These are phyloP conservation scores for Erynnis tages DNA, from an alignment of 2,888 invertebrate species.

Conservation along the genomic window DNA sequence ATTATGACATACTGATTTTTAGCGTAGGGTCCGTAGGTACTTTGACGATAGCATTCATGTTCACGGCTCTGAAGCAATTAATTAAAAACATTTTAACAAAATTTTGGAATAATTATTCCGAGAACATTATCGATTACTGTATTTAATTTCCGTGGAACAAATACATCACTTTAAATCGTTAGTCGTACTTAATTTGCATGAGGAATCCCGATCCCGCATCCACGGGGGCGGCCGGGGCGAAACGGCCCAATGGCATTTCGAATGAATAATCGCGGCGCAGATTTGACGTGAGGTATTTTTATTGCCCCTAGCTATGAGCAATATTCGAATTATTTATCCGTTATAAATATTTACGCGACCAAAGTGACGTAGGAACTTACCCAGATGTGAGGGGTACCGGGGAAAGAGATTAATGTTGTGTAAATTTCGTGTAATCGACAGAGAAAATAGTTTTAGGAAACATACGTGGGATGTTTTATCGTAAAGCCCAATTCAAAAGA, in stretches of 20 bases:
- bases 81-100: too few relatives aligned
- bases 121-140: too few relatives aligned
- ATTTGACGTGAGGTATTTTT: slow-evolving; percentile 76
- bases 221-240: slow-evolving; percentile 36
- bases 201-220: slow-evolving; percentile 35
- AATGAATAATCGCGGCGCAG: slow-evolving; percentile 71
- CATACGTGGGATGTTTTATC: too few relatives aligned
- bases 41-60: too few relatives aligned
- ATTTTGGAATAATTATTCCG: too few relatives aligned
- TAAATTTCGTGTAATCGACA: background rate
- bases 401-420: slow-evolving; percentile 9
- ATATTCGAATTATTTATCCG: slow-evolving; percentile 56
- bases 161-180: slow-evolving; percentile 27
- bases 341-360: slow-evolving; percentile 36
- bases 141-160: background rate
- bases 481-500: too few relatives aligned
- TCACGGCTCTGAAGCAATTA: too few relatives aligned
- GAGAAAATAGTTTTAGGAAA: background rate
- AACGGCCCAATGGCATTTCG: slow-evolving; percentile 59
- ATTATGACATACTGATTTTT: too few relatives aligned
- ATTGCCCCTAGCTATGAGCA: slow-evolving; percentile 59
- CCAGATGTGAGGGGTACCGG: slow-evolving; percentile 6
- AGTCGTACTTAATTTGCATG: slow-evolving; percentile 37
- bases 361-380: slow-evolving; percentile 8
- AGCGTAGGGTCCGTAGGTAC: too few relatives aligned